Conservation (phyloP, 1,140 invertebrate species). For the Cyclargus thomasi region DNA sequence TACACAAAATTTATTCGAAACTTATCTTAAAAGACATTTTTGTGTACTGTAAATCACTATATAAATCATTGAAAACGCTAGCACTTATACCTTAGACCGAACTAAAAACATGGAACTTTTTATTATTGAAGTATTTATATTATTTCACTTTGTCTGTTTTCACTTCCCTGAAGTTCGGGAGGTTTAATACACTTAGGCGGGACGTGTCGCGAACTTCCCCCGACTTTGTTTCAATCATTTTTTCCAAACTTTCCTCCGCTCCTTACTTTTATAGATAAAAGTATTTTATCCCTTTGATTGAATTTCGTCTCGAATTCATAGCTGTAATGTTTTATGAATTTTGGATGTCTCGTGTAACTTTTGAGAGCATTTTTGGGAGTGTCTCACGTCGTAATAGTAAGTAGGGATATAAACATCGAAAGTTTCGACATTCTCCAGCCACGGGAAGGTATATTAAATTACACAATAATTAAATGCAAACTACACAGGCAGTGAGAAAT, state of each 20-base stretch:
- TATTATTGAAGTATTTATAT: slow-evolving; percentile 73
- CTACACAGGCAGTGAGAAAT: background rate
- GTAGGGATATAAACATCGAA: background rate
- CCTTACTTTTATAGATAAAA: slow-evolving; percentile 44
- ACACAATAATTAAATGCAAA: background rate
- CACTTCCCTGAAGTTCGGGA: slow-evolving; percentile 56
- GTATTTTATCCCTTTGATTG: slow-evolving; percentile 17
- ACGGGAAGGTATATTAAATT: background rate
- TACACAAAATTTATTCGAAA: background rate
- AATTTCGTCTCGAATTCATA: slow-evolving; percentile 6
- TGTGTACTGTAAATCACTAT: background rate
- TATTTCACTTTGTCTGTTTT: slow-evolving; percentile 67
- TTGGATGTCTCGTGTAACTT: background rate
- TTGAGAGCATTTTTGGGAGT: background rate
- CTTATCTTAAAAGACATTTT: background rate
- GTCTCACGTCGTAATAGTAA: too few relatives aligned
- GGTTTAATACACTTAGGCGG: slow-evolving; percentile 69
- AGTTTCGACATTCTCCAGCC: background rate
- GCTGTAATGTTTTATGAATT: slow-evolving; percentile 5
- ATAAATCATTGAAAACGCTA: background rate
- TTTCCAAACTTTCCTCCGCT: slow-evolving; percentile 41
- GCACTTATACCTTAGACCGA: slow-evolving; percentile 26
- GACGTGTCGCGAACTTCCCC: slow-evolving; percentile 46
- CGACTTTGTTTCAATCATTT: slow-evolving; percentile 65
- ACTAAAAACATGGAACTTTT: slow-evolving; percentile 47